A percentile compares a stretch with the other conserved stretches of the same genome.
phyloP scores from a whole-genome alignment of 2,113 vertebrate genomes.

The Pycnonotus jocosus region DNA sequence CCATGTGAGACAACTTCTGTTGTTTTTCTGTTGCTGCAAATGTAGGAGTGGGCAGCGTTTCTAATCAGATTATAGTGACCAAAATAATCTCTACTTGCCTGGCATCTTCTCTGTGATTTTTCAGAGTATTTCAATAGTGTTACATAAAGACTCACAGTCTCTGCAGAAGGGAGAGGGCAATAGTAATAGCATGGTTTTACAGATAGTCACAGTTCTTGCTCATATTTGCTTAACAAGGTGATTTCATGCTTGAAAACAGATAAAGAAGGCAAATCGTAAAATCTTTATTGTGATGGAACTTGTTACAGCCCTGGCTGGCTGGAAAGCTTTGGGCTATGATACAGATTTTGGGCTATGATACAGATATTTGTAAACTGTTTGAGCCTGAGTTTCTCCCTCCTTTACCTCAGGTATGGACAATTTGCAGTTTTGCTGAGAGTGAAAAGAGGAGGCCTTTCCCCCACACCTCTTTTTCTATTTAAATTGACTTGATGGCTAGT shows the following conservation, averaged over 20 bases:
- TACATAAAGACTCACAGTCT: neutral
- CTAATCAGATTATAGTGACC: slow-evolving; percentile 15
- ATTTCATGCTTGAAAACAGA: neutral
- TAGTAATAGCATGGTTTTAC: neutral
- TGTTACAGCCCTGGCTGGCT: neutral
- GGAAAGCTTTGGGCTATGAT: neutral
- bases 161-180: neutral
- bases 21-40: neutral
- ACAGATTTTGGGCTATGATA: neutral
- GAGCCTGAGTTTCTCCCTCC: neutral
- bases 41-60: neutral
- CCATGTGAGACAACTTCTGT: neutral
- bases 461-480: neutral
- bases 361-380: neutral
- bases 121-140: neutral
- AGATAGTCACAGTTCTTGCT: neutral
- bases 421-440: neutral
- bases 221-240: neutral
- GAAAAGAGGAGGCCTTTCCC: neutral
- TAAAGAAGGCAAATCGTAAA: neutral
- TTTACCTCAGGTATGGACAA: neutral
- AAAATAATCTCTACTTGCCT: neutral
- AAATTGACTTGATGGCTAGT: neutral
- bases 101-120: neutral
- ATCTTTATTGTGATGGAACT: neutral